Percentiles rank a stretch among this genome's conserved stretches.
Conservation (phyloP, 1,140 invertebrate genomes). For the Hestina assimilis region DNA sequence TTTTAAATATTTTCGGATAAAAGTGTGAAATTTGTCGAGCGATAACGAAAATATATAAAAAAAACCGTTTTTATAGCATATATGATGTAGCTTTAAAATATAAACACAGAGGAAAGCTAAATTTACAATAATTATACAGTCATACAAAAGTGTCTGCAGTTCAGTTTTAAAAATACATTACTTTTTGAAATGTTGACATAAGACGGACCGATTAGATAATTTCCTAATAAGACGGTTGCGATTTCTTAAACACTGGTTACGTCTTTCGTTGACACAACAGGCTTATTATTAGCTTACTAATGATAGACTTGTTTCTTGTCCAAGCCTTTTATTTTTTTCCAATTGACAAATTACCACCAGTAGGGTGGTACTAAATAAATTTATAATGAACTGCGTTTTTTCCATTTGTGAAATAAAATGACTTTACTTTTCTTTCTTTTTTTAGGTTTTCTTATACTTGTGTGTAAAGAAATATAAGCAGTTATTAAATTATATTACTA, state of each 20-base stretch:
- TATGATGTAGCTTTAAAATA: too few species aligned
- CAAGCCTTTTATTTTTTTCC: constrained; percentile 30
- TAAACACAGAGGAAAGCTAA: too few species aligned
- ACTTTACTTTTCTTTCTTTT: too few species aligned
- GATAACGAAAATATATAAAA: too few species aligned
- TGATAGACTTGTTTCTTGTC: constrained; percentile 10
- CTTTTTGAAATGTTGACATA: constrained; percentile 39
- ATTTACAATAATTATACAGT: not conserved
- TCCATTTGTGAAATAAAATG: not conserved
- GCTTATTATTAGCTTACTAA: constrained; percentile 20
- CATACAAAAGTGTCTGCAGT: not conserved
- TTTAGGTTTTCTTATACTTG: not conserved
- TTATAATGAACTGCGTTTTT: too few species aligned
- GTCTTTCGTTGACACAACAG: constrained; percentile 29
- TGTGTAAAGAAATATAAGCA: not conserved
- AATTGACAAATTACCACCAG: constrained; percentile 24
- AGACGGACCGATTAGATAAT: constrained; percentile 21
- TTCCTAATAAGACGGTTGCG: constrained; percentile 23
- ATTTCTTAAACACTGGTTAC: constrained; percentile 20
- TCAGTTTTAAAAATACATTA: not conserved
- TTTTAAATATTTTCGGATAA: too few species aligned
- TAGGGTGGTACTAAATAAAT: not conserved
- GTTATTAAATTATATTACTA: not conserved
- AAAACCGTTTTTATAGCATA: too few species aligned
- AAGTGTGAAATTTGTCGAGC: too few species aligned